Evolutionary conservation across 2,888 invertebrate genomes (phyloP).

Genomic region (Drosophila prolongata): DNA sequence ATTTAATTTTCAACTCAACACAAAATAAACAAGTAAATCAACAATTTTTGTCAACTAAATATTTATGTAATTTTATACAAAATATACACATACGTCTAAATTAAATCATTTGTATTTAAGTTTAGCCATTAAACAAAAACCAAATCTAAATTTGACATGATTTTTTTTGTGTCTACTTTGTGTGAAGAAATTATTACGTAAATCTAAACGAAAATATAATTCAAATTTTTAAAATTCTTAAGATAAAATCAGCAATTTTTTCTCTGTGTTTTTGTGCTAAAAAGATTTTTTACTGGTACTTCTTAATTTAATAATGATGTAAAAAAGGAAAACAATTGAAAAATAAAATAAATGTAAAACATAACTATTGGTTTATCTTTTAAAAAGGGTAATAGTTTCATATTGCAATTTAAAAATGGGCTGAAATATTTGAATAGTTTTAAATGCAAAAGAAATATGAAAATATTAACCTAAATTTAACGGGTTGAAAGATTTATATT

Average conservation of each 20-base stretch:
- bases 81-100: constrained; percentile 35
- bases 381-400: no score
- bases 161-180: constrained; percentile 44
- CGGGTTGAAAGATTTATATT: no score
- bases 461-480: no score
- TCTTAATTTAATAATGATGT: constrained; percentile 48
- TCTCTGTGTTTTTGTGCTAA: constrained; percentile 38
- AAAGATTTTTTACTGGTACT: constrained; percentile 35
- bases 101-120: constrained; percentile 40
- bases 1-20: constrained; percentile 64
- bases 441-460: no score
- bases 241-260: constrained; percentile 33
- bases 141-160: constrained; percentile 19
- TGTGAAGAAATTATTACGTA: constrained; percentile 31
- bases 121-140: constrained; percentile 24
- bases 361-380: background rate
- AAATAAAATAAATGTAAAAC: constrained; percentile 23
- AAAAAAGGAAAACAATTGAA: constrained; percentile 38
- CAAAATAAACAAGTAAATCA: constrained; percentile 29
- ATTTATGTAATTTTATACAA: constrained; percentile 73
- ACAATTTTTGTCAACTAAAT: constrained; percentile 43
- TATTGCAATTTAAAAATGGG: no score
- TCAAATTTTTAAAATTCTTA: constrained; percentile 39
- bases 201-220: constrained; percentile 23
- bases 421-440: no score